Percentiles rank a stretch among this genome's conserved stretches.
Evolutionary conservation across 1,140 invertebrate genomes (phyloP).

Genomic region (Thalassaphorura encarpata): DNA sequence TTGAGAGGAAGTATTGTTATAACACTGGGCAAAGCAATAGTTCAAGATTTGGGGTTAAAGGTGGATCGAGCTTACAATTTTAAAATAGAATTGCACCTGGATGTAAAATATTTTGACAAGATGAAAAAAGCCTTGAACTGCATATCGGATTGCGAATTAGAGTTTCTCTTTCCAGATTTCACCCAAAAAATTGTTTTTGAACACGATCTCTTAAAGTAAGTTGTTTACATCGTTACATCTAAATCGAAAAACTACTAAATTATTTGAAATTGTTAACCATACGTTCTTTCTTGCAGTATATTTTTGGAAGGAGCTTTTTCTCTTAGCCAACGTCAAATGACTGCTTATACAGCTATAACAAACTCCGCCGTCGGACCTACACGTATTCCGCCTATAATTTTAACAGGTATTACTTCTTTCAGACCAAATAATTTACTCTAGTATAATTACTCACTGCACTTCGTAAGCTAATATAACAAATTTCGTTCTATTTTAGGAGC

Average conservation of each 20-base stretch:
- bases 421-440: not conserved
- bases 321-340: conserved; percentile 67
- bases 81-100: not conserved
- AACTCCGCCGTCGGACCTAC: not conserved
- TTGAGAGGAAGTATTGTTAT: not conserved
- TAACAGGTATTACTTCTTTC: conserved; percentile 47
- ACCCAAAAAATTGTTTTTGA: not conserved
- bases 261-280: not conserved
- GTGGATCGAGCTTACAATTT: not conserved
- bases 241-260: not conserved
- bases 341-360: conserved; percentile 66
- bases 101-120: not conserved
- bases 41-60: not conserved
- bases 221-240: not conserved
- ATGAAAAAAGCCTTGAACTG: not conserved
- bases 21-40: not conserved
- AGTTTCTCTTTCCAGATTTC: not conserved
- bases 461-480: too few relatives aligned
- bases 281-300: too few relatives aligned
- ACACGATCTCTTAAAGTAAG: not conserved
- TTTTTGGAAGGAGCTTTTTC: conserved; percentile 35
- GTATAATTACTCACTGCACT: not conserved
- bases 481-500: conserved; percentile 44
- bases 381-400: conserved; percentile 59
- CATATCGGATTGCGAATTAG: not conserved